Evolutionary conservation across 2,797 vertebrate species (phyloP).

Genomic region (Tokudaia muenninki): DNA sequence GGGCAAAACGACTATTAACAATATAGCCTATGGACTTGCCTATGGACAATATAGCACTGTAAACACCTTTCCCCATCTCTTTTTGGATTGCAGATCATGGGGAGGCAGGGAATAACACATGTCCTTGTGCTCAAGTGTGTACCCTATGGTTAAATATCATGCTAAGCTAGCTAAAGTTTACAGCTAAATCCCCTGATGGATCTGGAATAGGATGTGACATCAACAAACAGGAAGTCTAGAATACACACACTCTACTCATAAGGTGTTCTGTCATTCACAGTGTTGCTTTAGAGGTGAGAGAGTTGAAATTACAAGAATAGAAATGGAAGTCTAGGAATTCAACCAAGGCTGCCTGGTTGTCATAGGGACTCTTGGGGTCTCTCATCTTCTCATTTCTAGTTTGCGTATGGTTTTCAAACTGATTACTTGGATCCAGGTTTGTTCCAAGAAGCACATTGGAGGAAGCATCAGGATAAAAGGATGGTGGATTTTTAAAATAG

Average conservation of each 20-base stretch:
- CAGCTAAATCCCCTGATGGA: not conserved
- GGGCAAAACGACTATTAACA: too few species aligned
- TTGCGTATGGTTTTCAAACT: not conserved
- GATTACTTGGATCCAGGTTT: not conserved
- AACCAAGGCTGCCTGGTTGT: not conserved
- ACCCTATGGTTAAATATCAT: too few species aligned
- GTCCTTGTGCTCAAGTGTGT: accelerated
- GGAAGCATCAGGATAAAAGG: not conserved
- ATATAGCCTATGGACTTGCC: too few species aligned
- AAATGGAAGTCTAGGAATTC: not conserved
- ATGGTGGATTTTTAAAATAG: not conserved
- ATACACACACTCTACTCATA: too few species aligned
- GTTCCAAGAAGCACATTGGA: not conserved
- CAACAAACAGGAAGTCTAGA: not conserved
- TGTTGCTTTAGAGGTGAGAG: not conserved
- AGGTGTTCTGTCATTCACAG: not conserved
- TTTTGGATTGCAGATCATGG: not conserved
- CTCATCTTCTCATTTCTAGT: not conserved
- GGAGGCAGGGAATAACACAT: too few species aligned
- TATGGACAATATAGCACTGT: not conserved
- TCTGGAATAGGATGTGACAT: not conserved
- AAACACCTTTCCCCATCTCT: not conserved
- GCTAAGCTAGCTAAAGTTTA: too few species aligned
- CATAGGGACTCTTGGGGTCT: not conserved
- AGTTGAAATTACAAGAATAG: not conserved